Base-by-base conservation (phyloP, 2,797 vertebrate genomes). In the Dryobates pubescens region DNA sequence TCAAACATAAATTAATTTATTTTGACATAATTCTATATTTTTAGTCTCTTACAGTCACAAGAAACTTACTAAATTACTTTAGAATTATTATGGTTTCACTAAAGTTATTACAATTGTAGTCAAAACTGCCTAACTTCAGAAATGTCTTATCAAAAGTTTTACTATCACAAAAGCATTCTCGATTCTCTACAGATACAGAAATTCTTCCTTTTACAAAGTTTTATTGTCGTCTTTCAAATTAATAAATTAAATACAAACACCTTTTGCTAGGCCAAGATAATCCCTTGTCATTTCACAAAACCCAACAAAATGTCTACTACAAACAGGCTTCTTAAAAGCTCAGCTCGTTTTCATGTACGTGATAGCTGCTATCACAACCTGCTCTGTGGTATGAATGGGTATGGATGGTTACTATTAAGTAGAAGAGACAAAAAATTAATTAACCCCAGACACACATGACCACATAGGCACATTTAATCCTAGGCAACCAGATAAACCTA, bases 161-260 rank as follows among this genome's bases (percentile, higher is more conserved):
- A 67, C 27, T 67, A 17, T 58, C 36, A 85, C 20, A 0, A 1
- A 84, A 76, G 30, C 3, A 0, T 80, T 93, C 23, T 71, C 10
- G 69, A 89, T 63, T 8, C 23, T 85, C 59, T 77, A 58, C 1
- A 71, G 62, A 51, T 47, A 76, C 2, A 61, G 45, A 82, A 89
- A 74, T 23, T 9, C 20, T 32, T 79, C 72, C 30, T 83, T 76
- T 63, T 17, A 86, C 58, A 75, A 83, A 17, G n/a, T 63, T 87
- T 87, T 87, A 82, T 24, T 81, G 22, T 47, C 45, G 63, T 89
- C 63, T 86, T 91, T 78, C 43, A 43, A 51, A 73, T 53, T 81
- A 86, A 82, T 34, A 90, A 91, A 83, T 56, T 71, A 34, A 78
- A 86, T 53, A 81, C 41, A 82, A 90, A 92, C 24, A 75, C 10